Conservation (phyloP, 1,140 invertebrate species). For the Liolophura sinensis region DNA sequence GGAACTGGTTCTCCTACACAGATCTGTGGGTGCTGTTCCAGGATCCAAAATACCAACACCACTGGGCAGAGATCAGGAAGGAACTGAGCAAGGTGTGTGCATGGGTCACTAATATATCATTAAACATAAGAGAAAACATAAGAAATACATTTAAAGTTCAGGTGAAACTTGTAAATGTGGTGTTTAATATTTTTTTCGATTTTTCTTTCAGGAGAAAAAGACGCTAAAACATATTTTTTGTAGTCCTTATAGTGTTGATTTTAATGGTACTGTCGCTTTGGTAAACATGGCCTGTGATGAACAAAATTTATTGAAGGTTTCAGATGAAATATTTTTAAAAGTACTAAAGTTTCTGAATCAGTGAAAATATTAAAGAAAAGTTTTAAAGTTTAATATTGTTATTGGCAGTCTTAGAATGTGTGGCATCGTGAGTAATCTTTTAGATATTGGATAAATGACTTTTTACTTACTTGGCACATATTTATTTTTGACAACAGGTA, state of each 20-base stretch:
- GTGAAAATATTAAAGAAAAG: too few species aligned
- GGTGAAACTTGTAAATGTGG: not conserved
- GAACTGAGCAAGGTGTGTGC: conserved; percentile 62
- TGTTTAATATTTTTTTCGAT: not conserved
- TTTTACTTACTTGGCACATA: not conserved
- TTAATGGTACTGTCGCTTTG: conserved; percentile 3
- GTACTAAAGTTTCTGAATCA: too few species aligned
- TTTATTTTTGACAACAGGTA: conserved; percentile 56
- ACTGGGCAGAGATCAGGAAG: conserved; percentile 58
- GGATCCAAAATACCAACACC: conserved; percentile 57
- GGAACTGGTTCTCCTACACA: conserved; percentile 85
- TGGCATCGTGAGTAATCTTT: too few species aligned
- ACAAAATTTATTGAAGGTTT: too few species aligned
- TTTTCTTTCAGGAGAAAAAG: not conserved
- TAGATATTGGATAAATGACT: too few species aligned
- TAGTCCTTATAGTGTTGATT: not conserved
- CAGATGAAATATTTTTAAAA: too few species aligned
- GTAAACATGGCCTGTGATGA: too few species aligned
- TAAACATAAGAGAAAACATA: not conserved
- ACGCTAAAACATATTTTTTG: not conserved
- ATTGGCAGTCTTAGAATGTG: too few species aligned
- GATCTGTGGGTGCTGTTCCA: conserved; percentile 73
- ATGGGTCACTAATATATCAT: not conserved
- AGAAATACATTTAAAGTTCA: not conserved
- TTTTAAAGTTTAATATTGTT: too few species aligned